A percentile compares a stretch with the other conserved stretches of the same genome.
Evolutionary conservation across 2,113 vertebrate species (phyloP).

Genomic region (Dipodomys stephensi): DNA sequence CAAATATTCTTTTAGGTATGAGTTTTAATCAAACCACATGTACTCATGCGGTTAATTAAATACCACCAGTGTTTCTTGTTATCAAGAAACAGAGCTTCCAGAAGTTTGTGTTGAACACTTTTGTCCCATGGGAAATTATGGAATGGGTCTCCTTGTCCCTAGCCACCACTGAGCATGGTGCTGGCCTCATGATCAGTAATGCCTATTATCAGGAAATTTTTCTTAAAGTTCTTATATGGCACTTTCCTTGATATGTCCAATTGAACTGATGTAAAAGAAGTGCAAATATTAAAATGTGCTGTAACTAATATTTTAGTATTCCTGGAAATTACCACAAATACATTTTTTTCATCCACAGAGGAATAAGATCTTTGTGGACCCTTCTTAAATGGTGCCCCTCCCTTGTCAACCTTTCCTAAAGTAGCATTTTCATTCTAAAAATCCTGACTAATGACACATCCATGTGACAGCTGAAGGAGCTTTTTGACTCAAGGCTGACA

Average conservation of each 20-base stretch:
- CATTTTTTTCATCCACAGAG: neutral
- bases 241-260: constrained; percentile 48
- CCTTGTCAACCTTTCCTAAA: neutral
- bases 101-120: neutral
- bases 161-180: constrained; percentile 62
- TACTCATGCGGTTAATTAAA: neutral
- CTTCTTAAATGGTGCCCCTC: no score
- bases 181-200: constrained; percentile 57
- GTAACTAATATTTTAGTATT: constrained; percentile 65
- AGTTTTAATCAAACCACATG: neutral
- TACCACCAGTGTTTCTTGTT: neutral
- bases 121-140: constrained; percentile 52
- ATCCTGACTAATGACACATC: neutral
- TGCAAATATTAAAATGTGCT: constrained; percentile 34
- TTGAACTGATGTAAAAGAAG: constrained; percentile 65
- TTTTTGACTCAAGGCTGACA: neutral
- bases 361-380: accelerated
- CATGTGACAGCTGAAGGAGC: neutral
- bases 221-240: constrained; percentile 57
- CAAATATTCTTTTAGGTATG: neutral
- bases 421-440: neutral
- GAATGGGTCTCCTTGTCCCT: constrained; percentile 40
- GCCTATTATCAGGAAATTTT: neutral
- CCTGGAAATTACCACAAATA: neutral
- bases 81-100: constrained; percentile 21